Evolutionary conservation across 1,140 invertebrate genomes (phyloP).

Genomic region (Ostrea edulis): DNA sequence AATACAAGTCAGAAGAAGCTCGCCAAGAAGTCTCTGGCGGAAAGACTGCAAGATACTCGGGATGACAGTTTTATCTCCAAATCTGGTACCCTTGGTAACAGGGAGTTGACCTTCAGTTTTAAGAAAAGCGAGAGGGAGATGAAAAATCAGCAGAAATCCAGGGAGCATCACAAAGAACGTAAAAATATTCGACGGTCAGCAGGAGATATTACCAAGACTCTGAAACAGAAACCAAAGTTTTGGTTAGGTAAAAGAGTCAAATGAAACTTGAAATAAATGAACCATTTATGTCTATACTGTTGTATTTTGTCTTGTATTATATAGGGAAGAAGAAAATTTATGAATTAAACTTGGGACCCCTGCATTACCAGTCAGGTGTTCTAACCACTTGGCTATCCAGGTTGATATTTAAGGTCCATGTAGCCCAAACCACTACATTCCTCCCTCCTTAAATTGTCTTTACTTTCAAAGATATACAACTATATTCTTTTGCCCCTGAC

Average conservation of each 20-base stretch:
- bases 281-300: no score
- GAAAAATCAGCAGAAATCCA: conserved; percentile 72
- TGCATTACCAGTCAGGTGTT: no score
- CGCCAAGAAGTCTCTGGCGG: conserved; percentile 82
- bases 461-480: no score
- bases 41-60: conserved; percentile 84
- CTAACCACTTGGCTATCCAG: no score
- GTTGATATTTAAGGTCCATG: no score
- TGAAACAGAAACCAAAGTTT: conserved; percentile 72
- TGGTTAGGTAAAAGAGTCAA: conserved; percentile 67
- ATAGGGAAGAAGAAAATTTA: no score
- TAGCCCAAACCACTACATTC: no score
- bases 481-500: no score
- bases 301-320: no score
- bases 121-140: conserved; percentile 79
- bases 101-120: conserved; percentile 88
- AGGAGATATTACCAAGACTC: conserved; percentile 65
- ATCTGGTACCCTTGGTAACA: conserved; percentile 84
- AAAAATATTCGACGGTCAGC: conserved; percentile 87
- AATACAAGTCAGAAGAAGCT: conserved; percentile 79
- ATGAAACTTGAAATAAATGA: background rate
- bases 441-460: no score
- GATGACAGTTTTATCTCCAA: conserved; percentile 80
- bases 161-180: conserved; percentile 87
- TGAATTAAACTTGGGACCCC: no score